Evolutionary conservation across 2,888 invertebrate genomes (phyloP).

Genomic region (Heliconius charithonia): DNA sequence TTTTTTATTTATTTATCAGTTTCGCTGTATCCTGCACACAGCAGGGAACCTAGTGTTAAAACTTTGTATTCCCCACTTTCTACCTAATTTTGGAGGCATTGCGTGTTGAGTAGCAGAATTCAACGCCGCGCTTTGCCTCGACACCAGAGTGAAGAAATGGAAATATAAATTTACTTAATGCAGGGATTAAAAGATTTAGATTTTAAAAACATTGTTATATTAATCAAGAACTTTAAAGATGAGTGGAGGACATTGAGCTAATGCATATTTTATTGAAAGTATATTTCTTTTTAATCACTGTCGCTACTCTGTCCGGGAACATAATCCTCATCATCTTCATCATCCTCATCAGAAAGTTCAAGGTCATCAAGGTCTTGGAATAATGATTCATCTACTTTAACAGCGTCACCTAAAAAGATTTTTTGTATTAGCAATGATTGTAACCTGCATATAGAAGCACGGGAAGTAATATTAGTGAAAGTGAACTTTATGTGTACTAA

Average conservation of each 20-base stretch:
- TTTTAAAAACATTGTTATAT: not conserved
- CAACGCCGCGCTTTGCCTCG: no score
- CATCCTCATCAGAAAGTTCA: slow-evolving; percentile 87
- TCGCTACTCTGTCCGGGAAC: slow-evolving; percentile 82
- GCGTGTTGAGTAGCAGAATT: no score
- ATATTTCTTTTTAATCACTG: slow-evolving; percentile 64
- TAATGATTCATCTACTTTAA: slow-evolving; percentile 96
- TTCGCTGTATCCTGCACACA: no score
- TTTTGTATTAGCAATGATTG: not conserved
- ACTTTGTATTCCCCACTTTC: no score
- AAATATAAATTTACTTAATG: not conserved
- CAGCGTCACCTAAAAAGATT: slow-evolving; percentile 85
- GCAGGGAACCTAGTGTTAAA: no score
- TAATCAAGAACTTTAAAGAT: not conserved
- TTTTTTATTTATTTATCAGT: no score
- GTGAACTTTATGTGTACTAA: slow-evolving; percentile 53
- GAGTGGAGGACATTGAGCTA: slow-evolving; percentile 7
- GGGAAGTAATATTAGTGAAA: not conserved
- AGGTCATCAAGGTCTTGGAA: slow-evolving; percentile 95
- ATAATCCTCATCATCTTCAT: slow-evolving; percentile 84
- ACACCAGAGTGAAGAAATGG: no score
- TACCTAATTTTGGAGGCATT: no score
- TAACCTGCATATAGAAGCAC: no score
- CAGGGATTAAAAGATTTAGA: not conserved
- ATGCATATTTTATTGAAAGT: slow-evolving; percentile 21